Evolutionary conservation across 2,888 invertebrate genomes (phyloP).

Genomic region (Hymenopus coronatus): DNA sequence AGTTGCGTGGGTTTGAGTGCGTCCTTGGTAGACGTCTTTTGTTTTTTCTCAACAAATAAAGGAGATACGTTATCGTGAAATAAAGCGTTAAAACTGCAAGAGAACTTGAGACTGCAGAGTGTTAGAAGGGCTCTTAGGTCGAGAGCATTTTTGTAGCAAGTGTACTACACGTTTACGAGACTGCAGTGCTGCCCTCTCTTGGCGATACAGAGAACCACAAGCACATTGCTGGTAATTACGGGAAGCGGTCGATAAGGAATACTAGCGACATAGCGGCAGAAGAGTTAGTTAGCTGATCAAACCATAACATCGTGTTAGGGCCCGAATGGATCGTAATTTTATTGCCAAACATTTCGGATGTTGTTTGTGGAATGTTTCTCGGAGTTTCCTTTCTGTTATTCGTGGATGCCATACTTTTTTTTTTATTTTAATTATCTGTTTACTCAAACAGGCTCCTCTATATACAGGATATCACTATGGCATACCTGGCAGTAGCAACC

Average conservation of each 20-base stretch:
- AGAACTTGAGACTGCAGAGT: background rate
- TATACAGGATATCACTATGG: no score
- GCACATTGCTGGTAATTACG: background rate
- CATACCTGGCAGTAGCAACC: no score
- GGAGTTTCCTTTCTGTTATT: no score
- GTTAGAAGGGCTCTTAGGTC: background rate
- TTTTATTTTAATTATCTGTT: no score
- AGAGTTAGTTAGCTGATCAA: background rate
- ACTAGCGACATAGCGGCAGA: background rate
- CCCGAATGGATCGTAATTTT: background rate
- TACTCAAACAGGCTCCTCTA: no score
- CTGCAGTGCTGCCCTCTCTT: background rate
- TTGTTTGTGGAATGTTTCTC: no score
- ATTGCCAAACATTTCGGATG: no score
- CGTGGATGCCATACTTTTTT: no score
- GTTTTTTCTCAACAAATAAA: background rate
- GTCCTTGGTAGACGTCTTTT: background rate
- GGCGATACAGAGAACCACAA: background rate
- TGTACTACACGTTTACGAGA: background rate
- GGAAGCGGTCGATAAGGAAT: background rate
- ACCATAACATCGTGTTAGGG: background rate
- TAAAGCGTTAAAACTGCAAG: background rate
- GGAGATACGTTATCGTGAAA: background rate
- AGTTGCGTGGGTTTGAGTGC: background rate
- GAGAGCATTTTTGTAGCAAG: background rate